phyloP scores from a whole-genome alignment of 1,140 invertebrate species.

The Stegodyphus dumicola region DNA sequence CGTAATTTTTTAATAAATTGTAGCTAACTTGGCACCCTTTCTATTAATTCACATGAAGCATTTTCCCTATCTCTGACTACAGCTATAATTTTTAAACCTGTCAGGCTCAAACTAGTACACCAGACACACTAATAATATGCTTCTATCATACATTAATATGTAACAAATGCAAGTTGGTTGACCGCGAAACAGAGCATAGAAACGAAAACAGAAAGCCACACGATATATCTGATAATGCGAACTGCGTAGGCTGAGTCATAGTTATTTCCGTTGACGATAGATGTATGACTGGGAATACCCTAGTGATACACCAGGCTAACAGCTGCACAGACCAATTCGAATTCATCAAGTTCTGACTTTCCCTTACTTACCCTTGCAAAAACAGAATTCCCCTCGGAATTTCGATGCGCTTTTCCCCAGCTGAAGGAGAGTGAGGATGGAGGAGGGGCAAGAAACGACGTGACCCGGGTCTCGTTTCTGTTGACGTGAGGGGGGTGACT shows the following conservation, averaged over 20 bases:
- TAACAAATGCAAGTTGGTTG: too few relatives aligned
- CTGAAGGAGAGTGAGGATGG: neutral
- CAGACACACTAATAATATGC: too few relatives aligned
- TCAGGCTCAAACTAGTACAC: too few relatives aligned
- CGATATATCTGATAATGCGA: neutral
- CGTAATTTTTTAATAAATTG: too few relatives aligned
- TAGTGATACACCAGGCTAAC: slow-evolving; percentile 1
- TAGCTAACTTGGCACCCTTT: too few relatives aligned
- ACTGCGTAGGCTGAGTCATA: slow-evolving; percentile 10
- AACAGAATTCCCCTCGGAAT: slow-evolving; percentile 14
- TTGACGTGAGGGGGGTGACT: neutral
- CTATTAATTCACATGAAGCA: too few relatives aligned
- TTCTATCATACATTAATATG: too few relatives aligned
- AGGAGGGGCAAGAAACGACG: neutral
- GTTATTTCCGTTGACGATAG: slow-evolving; percentile 36
- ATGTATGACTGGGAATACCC: slow-evolving; percentile 19
- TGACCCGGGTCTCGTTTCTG: slow-evolving; percentile 4
- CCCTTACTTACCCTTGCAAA: slow-evolving; percentile 6
- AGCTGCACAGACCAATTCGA: slow-evolving; percentile 36
- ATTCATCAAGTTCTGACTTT: slow-evolving; percentile 32
- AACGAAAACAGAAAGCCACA: neutral
- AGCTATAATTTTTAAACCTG: too few relatives aligned
- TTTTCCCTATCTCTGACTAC: too few relatives aligned
- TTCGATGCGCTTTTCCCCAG: neutral
- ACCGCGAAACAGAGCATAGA: too few relatives aligned